phyloP scores from a whole-genome alignment of 2,797 vertebrate species.

The Caiman crocodilus region DNA sequence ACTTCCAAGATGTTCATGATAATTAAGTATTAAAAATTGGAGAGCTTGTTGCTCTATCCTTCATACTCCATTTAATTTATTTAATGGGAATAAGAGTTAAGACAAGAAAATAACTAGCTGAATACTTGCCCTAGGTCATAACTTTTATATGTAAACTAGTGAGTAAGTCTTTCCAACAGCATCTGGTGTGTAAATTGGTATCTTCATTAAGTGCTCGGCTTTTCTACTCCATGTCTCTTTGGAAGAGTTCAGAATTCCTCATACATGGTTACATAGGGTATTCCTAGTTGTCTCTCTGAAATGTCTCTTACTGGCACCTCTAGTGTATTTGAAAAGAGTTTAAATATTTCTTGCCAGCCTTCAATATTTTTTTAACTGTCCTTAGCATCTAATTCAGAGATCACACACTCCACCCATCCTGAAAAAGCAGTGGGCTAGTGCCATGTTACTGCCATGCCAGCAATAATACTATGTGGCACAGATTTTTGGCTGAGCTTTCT shows the following conservation, averaged over 20 bases:
- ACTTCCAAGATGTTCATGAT: neutral
- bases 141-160: too few relatives aligned
- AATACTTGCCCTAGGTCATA: too few relatives aligned
- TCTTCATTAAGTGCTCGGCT: neutral
- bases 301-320: neutral
- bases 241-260: neutral
- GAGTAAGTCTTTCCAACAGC: too few relatives aligned
- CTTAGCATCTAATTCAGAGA: neutral
- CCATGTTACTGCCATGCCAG: neutral
- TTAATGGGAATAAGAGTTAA: neutral
- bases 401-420: neutral
- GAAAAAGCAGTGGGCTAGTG: neutral
- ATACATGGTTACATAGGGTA: neutral
- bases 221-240: neutral
- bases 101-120: too few relatives aligned
- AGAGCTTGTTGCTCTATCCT: neutral
- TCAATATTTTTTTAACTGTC: neutral
- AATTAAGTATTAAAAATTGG: neutral
- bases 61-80: neutral
- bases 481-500: neutral
- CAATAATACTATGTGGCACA: neutral
- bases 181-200: neutral
- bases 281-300: neutral
- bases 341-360: slow-evolving; percentile 19
- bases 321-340: neutral